phyloP scores from a whole-genome alignment of 2,113 vertebrate species.

The Triplophysa siluroides region DNA sequence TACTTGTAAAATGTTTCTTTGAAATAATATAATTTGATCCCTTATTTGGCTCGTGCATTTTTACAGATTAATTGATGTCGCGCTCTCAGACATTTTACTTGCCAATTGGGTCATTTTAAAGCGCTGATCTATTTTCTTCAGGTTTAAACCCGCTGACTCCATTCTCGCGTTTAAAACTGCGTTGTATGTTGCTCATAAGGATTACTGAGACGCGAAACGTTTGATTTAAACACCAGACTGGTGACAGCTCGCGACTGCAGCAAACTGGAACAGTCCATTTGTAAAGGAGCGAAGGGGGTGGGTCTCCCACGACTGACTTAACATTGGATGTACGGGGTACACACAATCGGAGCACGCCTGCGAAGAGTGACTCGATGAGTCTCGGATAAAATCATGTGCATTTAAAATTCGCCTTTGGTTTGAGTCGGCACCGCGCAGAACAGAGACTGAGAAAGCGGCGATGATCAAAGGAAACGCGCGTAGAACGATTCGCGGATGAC shows the following conservation, averaged over 20 bases:
- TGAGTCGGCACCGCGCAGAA: background rate
- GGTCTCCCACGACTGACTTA: constrained; percentile 28
- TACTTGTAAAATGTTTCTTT: no score
- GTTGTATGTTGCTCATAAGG: background rate
- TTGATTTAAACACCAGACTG: background rate
- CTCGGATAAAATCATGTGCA: background rate
- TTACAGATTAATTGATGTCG: background rate
- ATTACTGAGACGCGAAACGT: background rate
- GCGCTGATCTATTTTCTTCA: background rate
- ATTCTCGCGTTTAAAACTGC: background rate
- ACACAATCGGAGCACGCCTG: background rate
- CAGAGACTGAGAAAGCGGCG: no score
- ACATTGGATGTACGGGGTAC: constrained; percentile 15
- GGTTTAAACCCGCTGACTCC: constrained; percentile 6
- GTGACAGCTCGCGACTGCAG: constrained; percentile 61
- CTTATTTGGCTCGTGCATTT: background rate
- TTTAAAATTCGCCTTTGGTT: background rate
- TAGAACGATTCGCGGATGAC: background rate
- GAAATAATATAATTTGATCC: background rate
- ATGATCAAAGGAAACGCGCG: background rate
- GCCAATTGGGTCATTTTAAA: background rate
- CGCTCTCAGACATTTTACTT: background rate
- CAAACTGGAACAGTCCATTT: constrained; percentile 71
- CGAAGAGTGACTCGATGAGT: background rate
- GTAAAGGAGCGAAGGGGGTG: background rate